phyloP scores from a whole-genome alignment of 2,888 invertebrate genomes.

The Sphaerophoria rueppellii region DNA sequence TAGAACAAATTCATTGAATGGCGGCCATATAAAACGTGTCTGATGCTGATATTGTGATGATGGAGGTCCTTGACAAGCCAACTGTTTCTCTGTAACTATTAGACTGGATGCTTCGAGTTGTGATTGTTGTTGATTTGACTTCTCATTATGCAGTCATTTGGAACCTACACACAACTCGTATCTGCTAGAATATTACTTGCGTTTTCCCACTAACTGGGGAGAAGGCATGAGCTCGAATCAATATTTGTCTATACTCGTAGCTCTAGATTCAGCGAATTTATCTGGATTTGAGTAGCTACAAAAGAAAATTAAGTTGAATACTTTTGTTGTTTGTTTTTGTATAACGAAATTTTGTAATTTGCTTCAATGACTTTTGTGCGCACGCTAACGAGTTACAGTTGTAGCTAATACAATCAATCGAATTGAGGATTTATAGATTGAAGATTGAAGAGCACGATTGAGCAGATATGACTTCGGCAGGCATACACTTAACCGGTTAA shows the following conservation, averaged over 20 bases:
- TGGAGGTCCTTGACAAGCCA: slow-evolving; percentile 44
- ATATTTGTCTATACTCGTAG: slow-evolving; percentile 55
- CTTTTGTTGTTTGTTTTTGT: slow-evolving; percentile 20
- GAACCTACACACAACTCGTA: slow-evolving; percentile 53
- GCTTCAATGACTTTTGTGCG: slow-evolving; percentile 37
- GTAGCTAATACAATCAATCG: slow-evolving; percentile 49
- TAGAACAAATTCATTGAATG: slow-evolving; percentile 41
- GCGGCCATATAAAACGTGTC: slow-evolving; percentile 35
- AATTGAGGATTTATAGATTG: neutral
- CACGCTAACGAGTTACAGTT: slow-evolving; percentile 48
- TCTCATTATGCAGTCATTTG: slow-evolving; percentile 73
- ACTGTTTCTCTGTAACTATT: slow-evolving; percentile 47
- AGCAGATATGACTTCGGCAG: slow-evolving; percentile 29
- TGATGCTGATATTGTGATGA: slow-evolving; percentile 52
- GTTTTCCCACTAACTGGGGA: slow-evolving; percentile 2
- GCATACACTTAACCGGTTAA: slow-evolving; percentile 29
- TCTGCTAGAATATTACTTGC: slow-evolving; percentile 51
- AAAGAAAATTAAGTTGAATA: slow-evolving; percentile 50
- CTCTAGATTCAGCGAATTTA: too few species aligned
- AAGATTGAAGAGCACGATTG: slow-evolving; percentile 37
- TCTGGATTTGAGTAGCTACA: slow-evolving; percentile 31
- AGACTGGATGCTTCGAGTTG: slow-evolving; percentile 19
- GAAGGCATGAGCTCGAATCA: slow-evolving; percentile 33
- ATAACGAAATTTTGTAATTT: slow-evolving; percentile 30
- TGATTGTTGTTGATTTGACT: slow-evolving; percentile 73